These are phyloP conservation scores for Bradysia coprophila DNA, from an alignment of 1,140 invertebrate genomes.

Conservation along the genomic window DNA sequence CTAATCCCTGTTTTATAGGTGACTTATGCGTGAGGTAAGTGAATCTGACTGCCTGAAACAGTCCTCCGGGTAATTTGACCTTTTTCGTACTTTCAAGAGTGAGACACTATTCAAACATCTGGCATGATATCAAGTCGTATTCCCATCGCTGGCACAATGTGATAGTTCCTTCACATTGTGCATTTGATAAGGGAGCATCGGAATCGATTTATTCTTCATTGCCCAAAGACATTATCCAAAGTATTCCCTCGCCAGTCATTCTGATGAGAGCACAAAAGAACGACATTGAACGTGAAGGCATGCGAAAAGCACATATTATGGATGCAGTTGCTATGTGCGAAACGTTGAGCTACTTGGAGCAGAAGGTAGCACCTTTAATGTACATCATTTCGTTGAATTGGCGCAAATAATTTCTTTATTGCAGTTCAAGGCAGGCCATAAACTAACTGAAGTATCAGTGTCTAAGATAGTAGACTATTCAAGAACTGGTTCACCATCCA, in stretches of 20 bases:
- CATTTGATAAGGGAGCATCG: constrained; percentile 52
- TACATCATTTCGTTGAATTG: neutral
- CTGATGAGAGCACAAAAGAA: constrained; percentile 76
- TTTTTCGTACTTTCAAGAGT: too few species aligned
- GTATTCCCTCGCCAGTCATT: constrained; percentile 53
- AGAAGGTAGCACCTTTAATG: constrained; percentile 30
- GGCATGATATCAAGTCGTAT: constrained; percentile 44
- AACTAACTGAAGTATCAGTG: constrained; percentile 50
- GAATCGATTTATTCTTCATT: constrained; percentile 52
- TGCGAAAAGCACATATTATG: constrained; percentile 65
- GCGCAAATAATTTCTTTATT: neutral
- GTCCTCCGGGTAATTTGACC: too few species aligned
- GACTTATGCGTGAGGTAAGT: constrained; percentile 47
- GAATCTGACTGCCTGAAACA: too few species aligned
- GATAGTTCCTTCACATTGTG: constrained; percentile 48
- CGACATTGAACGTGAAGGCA: constrained; percentile 62
- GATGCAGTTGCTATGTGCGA: constrained; percentile 85
- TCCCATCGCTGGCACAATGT: constrained; percentile 44
- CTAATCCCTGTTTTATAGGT: constrained; percentile 36
- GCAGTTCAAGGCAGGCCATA: constrained; percentile 17
- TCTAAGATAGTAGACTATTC: constrained; percentile 41
- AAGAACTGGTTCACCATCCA: constrained; percentile 44
- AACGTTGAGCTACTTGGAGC: constrained; percentile 72
- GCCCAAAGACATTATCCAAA: constrained; percentile 31
- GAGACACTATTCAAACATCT: too few species aligned